Base-by-base conservation (phyloP, 2,888 invertebrate species). In the Drosophila emarginata region DNA sequence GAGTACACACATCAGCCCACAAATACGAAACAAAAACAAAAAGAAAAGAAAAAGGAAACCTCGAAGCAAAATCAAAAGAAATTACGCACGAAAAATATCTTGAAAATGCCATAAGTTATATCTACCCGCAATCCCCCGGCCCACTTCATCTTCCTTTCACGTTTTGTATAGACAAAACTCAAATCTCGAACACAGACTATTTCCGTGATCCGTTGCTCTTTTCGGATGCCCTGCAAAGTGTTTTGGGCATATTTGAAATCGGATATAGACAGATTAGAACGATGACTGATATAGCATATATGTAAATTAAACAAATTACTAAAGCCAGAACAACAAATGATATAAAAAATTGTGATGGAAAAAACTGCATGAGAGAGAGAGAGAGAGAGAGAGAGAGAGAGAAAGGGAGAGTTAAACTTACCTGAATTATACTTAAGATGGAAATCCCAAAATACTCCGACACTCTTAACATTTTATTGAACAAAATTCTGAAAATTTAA, bases 41-140 rank as follows among this genome's bases (percentile, higher is more conserved):
- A 37, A 14, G 4, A 23, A n/a, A 26, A 14, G 36, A 52, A 64
- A 65, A 65, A 26, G 32, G 32, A 32, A 32, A 32, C 32, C 32
- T 32, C 32, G 32, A 62, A 70, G 58, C 68, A 53, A 63, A 78
- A 77, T 76, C 74, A 76, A 84, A 85, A 72, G 87, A 85, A 85
- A 85, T 87, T 88, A 85, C 88, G 85, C 88, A 85, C 85, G 82
- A 81, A 83, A 82, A 87, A 85, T 81, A 81, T 85, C 84, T 84
- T 67, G 79, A 88, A 85, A 88, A 85, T 85, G 85, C 85, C 87
- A 88, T 85, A 85, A 84, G 88, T 79, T 88, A 61, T 72, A 67
- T 63, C 64, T 61, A 72, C 32, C 14, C 23, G n/a, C 32, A 26
- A 6, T 18, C 11, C 18, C 11, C 45, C 45, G 15, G 7, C 40